phyloP scores from a whole-genome alignment of 2,888 invertebrate species.

The Fragum sueziense region DNA sequence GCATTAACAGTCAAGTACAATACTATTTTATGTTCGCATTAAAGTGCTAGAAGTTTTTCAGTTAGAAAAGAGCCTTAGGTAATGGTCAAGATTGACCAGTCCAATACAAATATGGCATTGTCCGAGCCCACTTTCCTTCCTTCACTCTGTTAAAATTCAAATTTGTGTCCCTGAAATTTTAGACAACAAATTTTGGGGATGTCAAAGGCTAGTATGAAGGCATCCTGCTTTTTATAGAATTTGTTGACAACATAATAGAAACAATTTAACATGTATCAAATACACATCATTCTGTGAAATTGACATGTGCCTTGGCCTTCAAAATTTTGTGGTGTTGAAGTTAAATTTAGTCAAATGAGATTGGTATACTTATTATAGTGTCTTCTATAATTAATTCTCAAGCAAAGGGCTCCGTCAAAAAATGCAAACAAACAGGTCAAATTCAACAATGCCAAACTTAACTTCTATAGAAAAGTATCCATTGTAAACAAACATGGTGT shows the following conservation, averaged over 20 bases:
- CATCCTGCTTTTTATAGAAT: too few species aligned
- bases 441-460: constrained; percentile 7
- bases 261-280: too few species aligned
- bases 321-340: too few species aligned
- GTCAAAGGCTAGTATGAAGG: too few species aligned
- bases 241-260: too few species aligned
- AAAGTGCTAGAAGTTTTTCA: constrained; percentile 10
- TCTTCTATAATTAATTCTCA: background rate
- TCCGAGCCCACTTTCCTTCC: background rate
- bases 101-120: constrained; percentile 10
- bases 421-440: constrained; percentile 10
- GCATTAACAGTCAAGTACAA: constrained; percentile 26
- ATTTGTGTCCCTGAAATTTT: too few species aligned
- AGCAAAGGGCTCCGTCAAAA: background rate
- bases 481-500: constrained; percentile 16
- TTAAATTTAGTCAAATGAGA: too few species aligned
- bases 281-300: too few species aligned
- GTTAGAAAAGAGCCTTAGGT: constrained; percentile 16
- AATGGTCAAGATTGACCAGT: constrained; percentile 15
- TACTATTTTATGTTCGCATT: constrained; percentile 23
- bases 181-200: too few species aligned
- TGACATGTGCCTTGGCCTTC: too few species aligned
- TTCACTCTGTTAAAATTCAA: background rate
- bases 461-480: constrained; percentile 15
- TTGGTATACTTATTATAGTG: too few species aligned